Evolutionary conservation across 2,888 invertebrate species (phyloP).

Genomic region (Cheilosia pagana): DNA sequence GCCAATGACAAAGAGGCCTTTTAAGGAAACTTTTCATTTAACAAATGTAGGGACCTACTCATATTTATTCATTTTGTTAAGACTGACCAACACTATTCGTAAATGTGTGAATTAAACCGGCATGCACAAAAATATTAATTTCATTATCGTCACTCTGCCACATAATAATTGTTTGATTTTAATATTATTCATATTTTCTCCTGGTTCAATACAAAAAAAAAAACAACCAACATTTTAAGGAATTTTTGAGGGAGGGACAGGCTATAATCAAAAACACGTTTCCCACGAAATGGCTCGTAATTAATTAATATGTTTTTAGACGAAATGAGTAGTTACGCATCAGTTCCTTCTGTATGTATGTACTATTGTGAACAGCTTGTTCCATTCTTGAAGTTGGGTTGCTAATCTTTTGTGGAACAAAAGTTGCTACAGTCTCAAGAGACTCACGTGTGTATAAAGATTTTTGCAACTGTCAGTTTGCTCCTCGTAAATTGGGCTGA

Average conservation of each 20-base stretch:
- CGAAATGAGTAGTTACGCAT: too few species aligned
- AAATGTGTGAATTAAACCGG: conserved; percentile 40
- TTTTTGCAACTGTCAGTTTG: background rate
- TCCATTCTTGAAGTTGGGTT: too few species aligned
- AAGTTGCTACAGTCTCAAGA: too few species aligned
- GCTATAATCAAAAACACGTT: background rate
- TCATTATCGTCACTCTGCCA: conserved; percentile 31
- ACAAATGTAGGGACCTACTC: background rate
- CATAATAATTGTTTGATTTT: conserved; percentile 17
- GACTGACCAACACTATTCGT: conserved; percentile 18
- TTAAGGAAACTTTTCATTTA: background rate
- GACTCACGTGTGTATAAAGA: too few species aligned
- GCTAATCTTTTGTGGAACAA: too few species aligned
- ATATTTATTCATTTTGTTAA: background rate
- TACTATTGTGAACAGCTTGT: too few species aligned
- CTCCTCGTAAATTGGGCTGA: background rate
- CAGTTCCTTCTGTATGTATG: too few species aligned
- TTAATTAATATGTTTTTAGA: too few species aligned
- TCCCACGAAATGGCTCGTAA: background rate
- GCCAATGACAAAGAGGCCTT: too few species aligned
- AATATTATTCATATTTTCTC: background rate
- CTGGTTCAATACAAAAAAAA: background rate
- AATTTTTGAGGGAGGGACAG: background rate
- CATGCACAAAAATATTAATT: conserved; percentile 36
- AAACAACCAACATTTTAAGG: background rate